Base-by-base conservation (phyloP, 2,888 invertebrate species). In the Stenoptilia bipunctidactyla region DNA sequence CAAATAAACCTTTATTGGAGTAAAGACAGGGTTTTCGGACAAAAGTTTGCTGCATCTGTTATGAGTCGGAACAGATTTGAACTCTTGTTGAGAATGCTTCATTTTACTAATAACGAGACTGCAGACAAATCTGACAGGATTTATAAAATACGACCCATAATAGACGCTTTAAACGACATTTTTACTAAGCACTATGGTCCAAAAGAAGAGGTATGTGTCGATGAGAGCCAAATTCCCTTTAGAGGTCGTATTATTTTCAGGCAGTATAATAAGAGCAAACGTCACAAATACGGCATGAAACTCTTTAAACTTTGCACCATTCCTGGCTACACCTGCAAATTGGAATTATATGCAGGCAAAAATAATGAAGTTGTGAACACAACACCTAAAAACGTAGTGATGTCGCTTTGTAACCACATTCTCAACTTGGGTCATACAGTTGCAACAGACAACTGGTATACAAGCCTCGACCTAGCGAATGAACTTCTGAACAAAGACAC, bases 21-120 rank as follows among this genome's bases (percentile, higher is more conserved):
- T 46, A 54, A 50, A 50, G 50, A 53, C 45, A 46, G 51, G 43
- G 47, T 55, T 42, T 39, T 52, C 34, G 51, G 49, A 30, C 30
- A 30, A 30, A 30, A 4, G 10, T 30, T 30, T 30, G 6, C 30
- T 12, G 6, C 6, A 10, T 49, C 50, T 39, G 47, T 53, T 43
- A 53, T 55, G 53, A 52, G 48, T 45, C 46, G 57, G 37, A 55
- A 55, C 45, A 44, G 53, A 43, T 57, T 55, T 45, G 51, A 55
- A 41, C 40, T 51, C 46, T 44, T 52, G 37, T 46, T 55, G 46
- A 45, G 49, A 42, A 46, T 48, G 46, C 47, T 58, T 43, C 55
- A 55, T 46, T 53, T 53, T 51, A 48, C 46, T 38, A 43, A 58
- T 45, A 55, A 55, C 49, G 43, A 45, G 46, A 34, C 45, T 41